Percentiles rank a stretch among this genome's conserved stretches.
Evolutionary conservation across 2,113 vertebrate species (phyloP).

Genomic region (Ciconia boyciana): DNA sequence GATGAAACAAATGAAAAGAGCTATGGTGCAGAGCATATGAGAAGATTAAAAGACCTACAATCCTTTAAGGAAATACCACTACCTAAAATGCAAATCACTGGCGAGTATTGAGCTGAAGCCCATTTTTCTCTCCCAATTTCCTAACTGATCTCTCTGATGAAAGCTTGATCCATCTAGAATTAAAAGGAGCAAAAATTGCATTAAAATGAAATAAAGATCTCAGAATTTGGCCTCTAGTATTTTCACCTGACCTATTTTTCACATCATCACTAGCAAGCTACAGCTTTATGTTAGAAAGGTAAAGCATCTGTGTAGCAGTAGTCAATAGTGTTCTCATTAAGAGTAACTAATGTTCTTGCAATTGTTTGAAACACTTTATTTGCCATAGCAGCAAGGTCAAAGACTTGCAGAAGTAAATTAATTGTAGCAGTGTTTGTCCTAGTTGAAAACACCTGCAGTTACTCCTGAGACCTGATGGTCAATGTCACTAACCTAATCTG

Average conservation of each 20-base stretch:
- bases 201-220: not conserved
- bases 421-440: conserved; percentile 5
- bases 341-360: conserved; percentile 12
- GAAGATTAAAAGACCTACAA: not conserved
- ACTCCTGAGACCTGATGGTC: not conserved
- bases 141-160: not conserved
- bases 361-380: conserved; percentile 41
- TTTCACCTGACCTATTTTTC: not conserved
- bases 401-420: conserved; percentile 35
- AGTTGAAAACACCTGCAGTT: conserved; percentile 22
- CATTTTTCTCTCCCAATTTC: not conserved
- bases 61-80: not conserved
- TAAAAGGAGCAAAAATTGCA: not conserved
- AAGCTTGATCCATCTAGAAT: not conserved
- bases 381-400: conserved; percentile 17
- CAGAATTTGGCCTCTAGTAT: not conserved
- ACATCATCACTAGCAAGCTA: not conserved
- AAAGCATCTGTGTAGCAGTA: not conserved
- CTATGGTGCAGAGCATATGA: not conserved
- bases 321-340: conserved; percentile 37
- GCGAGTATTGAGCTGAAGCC: not conserved
- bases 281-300: not conserved
- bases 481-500: conserved; percentile 1
- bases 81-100: not conserved
- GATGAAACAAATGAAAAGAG: not conserved